These are phyloP conservation scores for Carapus acus DNA, from an alignment of 2,797 vertebrate species.

Conservation along the genomic window DNA sequence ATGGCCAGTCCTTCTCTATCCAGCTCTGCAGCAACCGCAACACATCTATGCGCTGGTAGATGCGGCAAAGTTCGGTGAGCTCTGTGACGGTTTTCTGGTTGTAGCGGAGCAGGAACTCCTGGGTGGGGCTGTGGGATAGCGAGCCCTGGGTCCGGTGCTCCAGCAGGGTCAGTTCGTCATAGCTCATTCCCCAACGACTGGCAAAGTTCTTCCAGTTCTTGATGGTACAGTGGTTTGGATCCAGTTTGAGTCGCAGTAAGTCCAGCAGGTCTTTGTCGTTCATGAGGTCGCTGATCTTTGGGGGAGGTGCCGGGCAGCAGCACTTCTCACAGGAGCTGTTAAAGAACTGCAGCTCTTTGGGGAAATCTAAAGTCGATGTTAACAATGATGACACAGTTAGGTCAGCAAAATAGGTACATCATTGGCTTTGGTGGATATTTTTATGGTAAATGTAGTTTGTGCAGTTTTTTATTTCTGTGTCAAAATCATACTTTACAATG, in stretches of 20 bases:
- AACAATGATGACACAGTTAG: slow-evolving; percentile 14
- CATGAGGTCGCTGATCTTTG: slow-evolving; percentile 94
- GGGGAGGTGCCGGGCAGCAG: slow-evolving; percentile 69
- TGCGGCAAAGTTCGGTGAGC: slow-evolving; percentile 88
- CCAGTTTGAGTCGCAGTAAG: slow-evolving; percentile 87
- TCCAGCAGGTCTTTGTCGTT: slow-evolving; percentile 95
- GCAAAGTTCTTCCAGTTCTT: slow-evolving; percentile 99
- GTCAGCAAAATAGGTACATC: neutral
- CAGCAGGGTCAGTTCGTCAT: slow-evolving; percentile 91
- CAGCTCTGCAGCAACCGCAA: slow-evolving; percentile 86
- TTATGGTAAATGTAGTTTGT: too few relatives aligned
- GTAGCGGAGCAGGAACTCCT: slow-evolving; percentile 91
- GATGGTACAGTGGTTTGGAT: slow-evolving; percentile 92
- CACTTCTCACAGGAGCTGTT: slow-evolving; percentile 67
- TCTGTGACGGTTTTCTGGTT: slow-evolving; percentile 90
- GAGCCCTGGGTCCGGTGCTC: slow-evolving; percentile 83
- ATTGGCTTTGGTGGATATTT: too few relatives aligned
- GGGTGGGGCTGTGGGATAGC: slow-evolving; percentile 85
- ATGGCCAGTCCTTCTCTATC: slow-evolving; percentile 94
- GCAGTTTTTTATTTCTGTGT: too few relatives aligned
- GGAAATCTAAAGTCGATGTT: slow-evolving; percentile 54
- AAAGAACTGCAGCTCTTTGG: slow-evolving; percentile 64
- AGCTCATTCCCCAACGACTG: slow-evolving; percentile 98
- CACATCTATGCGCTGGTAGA: slow-evolving; percentile 92
- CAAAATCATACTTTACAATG: too few relatives aligned